Evolutionary conservation across 2,113 vertebrate genomes (phyloP), one percentile per base, ranked within the genome.

Genomic region (Myiozetetes cayanensis): DNA sequence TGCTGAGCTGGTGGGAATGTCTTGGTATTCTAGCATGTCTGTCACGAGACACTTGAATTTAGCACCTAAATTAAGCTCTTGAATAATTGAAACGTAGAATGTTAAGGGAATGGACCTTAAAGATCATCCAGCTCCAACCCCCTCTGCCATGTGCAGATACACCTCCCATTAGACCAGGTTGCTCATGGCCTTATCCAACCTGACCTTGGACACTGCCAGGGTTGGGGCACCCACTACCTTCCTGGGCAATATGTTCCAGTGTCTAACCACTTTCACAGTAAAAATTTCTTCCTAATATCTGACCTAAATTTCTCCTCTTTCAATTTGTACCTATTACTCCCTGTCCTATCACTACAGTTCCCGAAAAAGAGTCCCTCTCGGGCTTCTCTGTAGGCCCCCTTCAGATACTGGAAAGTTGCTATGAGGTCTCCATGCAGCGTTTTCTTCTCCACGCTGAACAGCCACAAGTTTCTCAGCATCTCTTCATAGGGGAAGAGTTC

Each of bases 381-480:
- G 47, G 17, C 4, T 35, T 72, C 22, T 15, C 11, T 33, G 8
- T 31, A 31, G 7, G 25, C 9, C 46, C 55, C 62, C 16, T 56
- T 56, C 58, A 88, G 58, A 14, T 27, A 22, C 30, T 49, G 31
- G 10, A 35, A 55, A 2, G 12, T 10, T 70, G 28, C 56, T 15
- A 4, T 35, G 8, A 47, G 11, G 5, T 55, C 15, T 63, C 14
- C 41, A n/a, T 1, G 6, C 8, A 63, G 9, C 4, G 22, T 44
- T 37, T 8, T 53, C 14, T 62, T 70, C 30, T 55, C 56, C 20
- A 55, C 30, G 49, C 2, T 41, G 30, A 71, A 35, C 3, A 41
- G 41, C 8, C 23, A 1, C 28, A 53, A 1, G 3, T 21, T 71
- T 55, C 15, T 63, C n/a, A 63, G 19, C 24, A 8, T 10, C 1